Conservation (phyloP, 2,113 vertebrate genomes). For the Nettapus auritus region DNA sequence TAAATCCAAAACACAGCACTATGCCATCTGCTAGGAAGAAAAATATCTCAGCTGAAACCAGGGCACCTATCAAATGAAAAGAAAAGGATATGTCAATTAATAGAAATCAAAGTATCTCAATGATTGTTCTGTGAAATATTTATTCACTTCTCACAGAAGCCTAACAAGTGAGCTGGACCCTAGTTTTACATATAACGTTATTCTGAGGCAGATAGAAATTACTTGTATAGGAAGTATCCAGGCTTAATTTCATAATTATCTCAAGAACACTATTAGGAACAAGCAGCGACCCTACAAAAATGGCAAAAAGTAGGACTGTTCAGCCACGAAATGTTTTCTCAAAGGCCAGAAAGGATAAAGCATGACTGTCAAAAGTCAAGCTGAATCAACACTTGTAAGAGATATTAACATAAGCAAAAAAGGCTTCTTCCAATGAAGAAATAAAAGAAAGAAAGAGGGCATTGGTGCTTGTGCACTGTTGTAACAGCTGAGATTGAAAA, state of each 20-base stretch:
- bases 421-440: background rate
- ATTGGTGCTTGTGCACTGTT: background rate
- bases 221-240: background rate
- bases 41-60: too few relatives aligned
- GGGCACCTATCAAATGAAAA: background rate
- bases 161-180: background rate
- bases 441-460: background rate
- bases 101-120: background rate
- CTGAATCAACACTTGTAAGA: background rate
- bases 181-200: background rate
- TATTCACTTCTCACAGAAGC: background rate
- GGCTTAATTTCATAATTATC: background rate
- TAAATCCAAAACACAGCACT: too few relatives aligned
- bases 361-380: background rate
- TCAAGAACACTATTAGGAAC: background rate
- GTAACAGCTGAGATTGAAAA: background rate
- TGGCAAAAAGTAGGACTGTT: background rate
- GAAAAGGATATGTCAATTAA: background rate
- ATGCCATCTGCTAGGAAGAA: too few relatives aligned
- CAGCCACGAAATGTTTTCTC: background rate
- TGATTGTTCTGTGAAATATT: background rate
- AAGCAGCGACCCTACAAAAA: background rate
- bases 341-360: background rate
- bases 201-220: background rate
- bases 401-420: background rate